Evolutionary conservation across 2,113 vertebrate species (phyloP).

Genomic region (Crotalus horridus): DNA sequence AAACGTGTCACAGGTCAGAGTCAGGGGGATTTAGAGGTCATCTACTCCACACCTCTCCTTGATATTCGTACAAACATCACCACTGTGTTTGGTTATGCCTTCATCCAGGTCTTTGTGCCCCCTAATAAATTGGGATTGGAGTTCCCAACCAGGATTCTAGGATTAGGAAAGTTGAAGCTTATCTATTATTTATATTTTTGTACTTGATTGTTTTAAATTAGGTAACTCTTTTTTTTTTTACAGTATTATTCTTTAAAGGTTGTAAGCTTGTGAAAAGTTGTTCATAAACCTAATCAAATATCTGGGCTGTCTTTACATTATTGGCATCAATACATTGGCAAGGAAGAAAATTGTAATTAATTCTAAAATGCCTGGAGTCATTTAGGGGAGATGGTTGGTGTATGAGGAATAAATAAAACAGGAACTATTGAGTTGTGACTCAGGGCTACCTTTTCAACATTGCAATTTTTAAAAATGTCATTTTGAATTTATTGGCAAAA

Average conservation of each 20-base stretch:
- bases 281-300: neutral
- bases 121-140: neutral
- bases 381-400: neutral
- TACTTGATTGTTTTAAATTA: neutral
- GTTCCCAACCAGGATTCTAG: neutral
- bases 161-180: neutral
- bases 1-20: neutral
- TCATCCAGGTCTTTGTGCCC: too few relatives aligned
- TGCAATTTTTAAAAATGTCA: neutral
- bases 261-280: neutral
- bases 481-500: neutral
- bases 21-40: neutral
- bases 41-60: too few relatives aligned
- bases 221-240: neutral
- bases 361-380: neutral
- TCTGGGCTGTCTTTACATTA: neutral
- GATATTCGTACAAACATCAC: neutral
- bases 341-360: neutral
- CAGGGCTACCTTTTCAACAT: neutral
- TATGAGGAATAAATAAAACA: neutral
- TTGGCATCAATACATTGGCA: neutral
- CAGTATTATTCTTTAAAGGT: neutral
- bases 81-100: neutral
- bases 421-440: neutral
- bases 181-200: neutral